Evolutionary conservation across 2,113 vertebrate species (phyloP).

Genomic region (Hippocampus mohnikei): DNA sequence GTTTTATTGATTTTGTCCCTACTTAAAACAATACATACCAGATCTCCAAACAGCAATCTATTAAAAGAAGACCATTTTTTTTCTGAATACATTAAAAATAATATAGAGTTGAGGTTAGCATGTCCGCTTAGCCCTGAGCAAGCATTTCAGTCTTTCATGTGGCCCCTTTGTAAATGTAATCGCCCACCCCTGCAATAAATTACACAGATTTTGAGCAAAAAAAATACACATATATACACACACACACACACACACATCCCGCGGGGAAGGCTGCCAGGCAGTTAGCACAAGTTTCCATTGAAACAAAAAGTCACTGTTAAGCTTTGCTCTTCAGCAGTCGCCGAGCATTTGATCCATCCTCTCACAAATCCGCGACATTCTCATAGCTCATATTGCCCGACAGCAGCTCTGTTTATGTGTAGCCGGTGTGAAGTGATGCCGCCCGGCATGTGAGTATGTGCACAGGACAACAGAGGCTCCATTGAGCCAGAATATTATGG

Average conservation of each 20-base stretch:
- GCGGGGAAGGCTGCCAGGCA: conserved; percentile 64
- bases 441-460: conserved; percentile 14
- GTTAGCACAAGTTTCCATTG: conserved; percentile 65
- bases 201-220: conserved; percentile 27
- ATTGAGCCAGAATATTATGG: conserved; percentile 65
- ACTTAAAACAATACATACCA: no score
- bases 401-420: conserved; percentile 46
- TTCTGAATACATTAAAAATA: no score
- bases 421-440: conserved; percentile 55
- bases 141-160: no score
- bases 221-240: background rate
- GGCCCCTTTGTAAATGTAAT: no score
- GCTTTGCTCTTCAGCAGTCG: conserved; percentile 42
- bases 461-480: conserved; percentile 66
- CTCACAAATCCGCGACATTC: conserved; percentile 64
- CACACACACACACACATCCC: background rate
- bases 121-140: no score
- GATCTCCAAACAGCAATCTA: no score
- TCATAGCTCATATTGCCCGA: conserved; percentile 56
- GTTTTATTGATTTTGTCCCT: no score
- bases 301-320: conserved; percentile 79
- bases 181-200: no score
- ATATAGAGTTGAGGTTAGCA: no score
- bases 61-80: no score
- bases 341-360: conserved; percentile 69